Evolutionary conservation across 2,113 vertebrate genomes (phyloP).

Genomic region (Nerophis lumbriciformis): DNA sequence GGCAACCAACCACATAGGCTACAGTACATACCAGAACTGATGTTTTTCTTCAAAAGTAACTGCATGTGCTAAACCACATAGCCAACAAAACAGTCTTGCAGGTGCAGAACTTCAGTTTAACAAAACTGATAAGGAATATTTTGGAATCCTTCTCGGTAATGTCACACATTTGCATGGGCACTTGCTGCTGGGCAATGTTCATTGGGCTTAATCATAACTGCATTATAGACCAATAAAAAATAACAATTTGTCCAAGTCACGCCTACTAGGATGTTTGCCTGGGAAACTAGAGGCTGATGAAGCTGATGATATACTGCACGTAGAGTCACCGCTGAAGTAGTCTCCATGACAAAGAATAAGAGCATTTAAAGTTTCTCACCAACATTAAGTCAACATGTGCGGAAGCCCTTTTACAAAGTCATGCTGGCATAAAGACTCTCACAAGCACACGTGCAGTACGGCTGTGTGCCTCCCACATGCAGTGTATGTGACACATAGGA

Average conservation of each 20-base stretch:
- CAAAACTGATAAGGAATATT: too few species aligned
- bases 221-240: background rate
- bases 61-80: too few species aligned
- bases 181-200: background rate
- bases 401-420: background rate
- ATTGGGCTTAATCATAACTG: background rate
- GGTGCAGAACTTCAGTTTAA: too few species aligned
- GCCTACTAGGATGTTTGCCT: background rate
- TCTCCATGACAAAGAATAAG: conserved; percentile 13
- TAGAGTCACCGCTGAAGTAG: background rate
- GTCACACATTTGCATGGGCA: too few species aligned
- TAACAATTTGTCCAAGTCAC: background rate
- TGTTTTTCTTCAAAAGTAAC: too few species aligned
- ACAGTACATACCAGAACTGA: too few species aligned
- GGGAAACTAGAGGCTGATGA: background rate
- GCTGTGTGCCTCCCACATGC: conserved; percentile 57
- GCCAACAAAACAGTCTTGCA: too few species aligned
- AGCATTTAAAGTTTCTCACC: conserved; percentile 18
- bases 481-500: conserved; percentile 61
- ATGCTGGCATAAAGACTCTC: conserved; percentile 43
- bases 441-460: conserved; percentile 43
- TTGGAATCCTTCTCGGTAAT: too few species aligned
- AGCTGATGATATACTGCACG: background rate
- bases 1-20: too few species aligned
- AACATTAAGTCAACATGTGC: background rate